Percentiles rank a stretch among this genome's conserved stretches.
These are phyloP conservation scores for Drosophila teissieri DNA, from an alignment of 1,140 invertebrate genomes.

Conservation along the genomic window DNA sequence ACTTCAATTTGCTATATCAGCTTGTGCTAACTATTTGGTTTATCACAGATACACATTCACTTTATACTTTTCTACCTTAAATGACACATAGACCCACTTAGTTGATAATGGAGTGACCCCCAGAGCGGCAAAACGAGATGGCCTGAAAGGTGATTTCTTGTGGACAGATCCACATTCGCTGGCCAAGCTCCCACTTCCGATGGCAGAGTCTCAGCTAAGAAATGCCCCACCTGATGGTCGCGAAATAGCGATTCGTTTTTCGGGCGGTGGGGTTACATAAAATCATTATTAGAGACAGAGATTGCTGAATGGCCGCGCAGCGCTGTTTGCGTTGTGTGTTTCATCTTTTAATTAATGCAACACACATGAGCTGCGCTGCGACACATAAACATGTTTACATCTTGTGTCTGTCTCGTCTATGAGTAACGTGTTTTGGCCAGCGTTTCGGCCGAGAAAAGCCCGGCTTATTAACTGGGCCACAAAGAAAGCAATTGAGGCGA, in stretches of 20 bases:
- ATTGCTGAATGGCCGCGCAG: slow-evolving; percentile 46
- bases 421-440: slow-evolving; percentile 52
- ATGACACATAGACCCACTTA: neutral
- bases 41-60: too few relatives aligned
- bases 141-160: slow-evolving; percentile 44
- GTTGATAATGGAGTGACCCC: slow-evolving; percentile 59
- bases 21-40: too few relatives aligned
- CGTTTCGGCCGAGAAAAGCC: slow-evolving; percentile 39
- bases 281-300: slow-evolving; percentile 70
- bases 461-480: slow-evolving; percentile 49
- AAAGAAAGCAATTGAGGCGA: slow-evolving; percentile 60
- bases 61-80: neutral
- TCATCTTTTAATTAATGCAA: slow-evolving; percentile 78
- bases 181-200: slow-evolving; percentile 63
- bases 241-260: slow-evolving; percentile 36
- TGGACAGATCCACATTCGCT: slow-evolving; percentile 40
- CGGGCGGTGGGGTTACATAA: slow-evolving; percentile 73
- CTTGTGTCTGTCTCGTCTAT: slow-evolving; percentile 15
- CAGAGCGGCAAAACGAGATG: slow-evolving; percentile 34
- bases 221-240: slow-evolving; percentile 24
- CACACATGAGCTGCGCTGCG: slow-evolving; percentile 36
- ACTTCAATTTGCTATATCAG: too few relatives aligned
- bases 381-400: slow-evolving; percentile 22
- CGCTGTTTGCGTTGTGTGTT: slow-evolving; percentile 40
- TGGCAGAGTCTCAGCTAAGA: slow-evolving; percentile 18